These are phyloP conservation scores for Colaptes auratus DNA, from an alignment of 2,113 vertebrate species.

Conservation along the genomic window DNA sequence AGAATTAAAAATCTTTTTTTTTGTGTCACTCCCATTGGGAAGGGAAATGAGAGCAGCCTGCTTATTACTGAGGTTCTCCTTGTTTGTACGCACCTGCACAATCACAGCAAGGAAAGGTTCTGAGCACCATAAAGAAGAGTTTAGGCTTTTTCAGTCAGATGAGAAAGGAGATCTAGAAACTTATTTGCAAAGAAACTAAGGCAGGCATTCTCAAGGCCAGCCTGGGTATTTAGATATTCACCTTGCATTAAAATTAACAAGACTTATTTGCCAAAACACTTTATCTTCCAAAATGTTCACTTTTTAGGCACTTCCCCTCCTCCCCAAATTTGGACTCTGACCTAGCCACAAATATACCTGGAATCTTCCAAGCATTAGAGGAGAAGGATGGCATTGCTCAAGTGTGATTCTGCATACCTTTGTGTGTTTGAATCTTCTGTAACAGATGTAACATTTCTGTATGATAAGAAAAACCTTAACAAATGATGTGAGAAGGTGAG, in stretches of 20 bases:
- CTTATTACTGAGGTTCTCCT: background rate
- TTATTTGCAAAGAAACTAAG: background rate
- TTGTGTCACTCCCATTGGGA: background rate
- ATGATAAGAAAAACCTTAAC: background rate
- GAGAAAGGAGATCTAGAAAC: background rate
- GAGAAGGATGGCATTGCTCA: background rate
- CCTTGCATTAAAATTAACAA: background rate
- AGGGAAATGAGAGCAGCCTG: background rate
- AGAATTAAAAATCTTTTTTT: background rate
- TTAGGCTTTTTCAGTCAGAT: background rate
- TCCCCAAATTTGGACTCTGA: background rate
- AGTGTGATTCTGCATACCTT: fast-evolving
- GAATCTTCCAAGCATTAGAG: background rate
- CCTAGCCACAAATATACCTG: background rate
- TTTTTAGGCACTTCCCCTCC: background rate
- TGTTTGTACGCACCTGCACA: background rate
- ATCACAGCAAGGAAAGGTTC: background rate
- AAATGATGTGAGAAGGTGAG: background rate
- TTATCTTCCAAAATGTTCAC: background rate
- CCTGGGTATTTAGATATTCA: background rate
- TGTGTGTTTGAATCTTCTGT: background rate
- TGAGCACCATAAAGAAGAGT: background rate
- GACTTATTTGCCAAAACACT: background rate
- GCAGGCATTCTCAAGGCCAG: background rate
- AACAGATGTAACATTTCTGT: background rate